Base-by-base conservation (phyloP, 2,113 vertebrate genomes). In the Plectropomus leopardus region DNA sequence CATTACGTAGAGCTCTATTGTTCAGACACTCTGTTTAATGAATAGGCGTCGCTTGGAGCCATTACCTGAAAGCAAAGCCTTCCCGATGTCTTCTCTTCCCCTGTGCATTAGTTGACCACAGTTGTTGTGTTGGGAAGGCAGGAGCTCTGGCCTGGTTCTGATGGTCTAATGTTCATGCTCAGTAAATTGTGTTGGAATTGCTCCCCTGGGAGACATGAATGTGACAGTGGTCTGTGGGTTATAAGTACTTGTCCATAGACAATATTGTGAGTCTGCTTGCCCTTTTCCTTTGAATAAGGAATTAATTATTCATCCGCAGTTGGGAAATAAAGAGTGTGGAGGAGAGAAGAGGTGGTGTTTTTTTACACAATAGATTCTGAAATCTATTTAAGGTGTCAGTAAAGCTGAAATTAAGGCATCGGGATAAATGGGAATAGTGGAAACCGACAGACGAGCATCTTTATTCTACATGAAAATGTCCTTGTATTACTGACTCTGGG, bases 1-100 rank as follows among this genome's bases (percentile, higher is more conserved):
- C 90, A 92, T 93, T 91, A 88, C 75, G 70, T 86, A 68, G 76
- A 72, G 76, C 86, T 80, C 74, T 86, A 92, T 92, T 93, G 86
- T 93, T 90, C 74, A 86, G 82, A 90, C 85, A 91, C 88, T 92
- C 89, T 71, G 73, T 90, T 91, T 92, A 93, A 94, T 94, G 91
- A 94, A 93, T 91, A 92, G 88, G 72, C 77, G 68, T 85, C 51
- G 9, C 89, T 82, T 81, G 88, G 87, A 89, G 89, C 88, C 82
- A 92, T 93, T 89, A 91, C 90, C 89, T 90, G 88, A 85, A 85
- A 89, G 89, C 76, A 85, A 87, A 91, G 78, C 76, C 75, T 85
- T 81, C 70, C 79, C 40, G 23, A 57, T 85, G 81, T 87, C 80
- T 85, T 82, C 50, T 73, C 66, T 34, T 72, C 82, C 87, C 83